phyloP scores from a whole-genome alignment of 2,797 vertebrate species.

The Neosilurus hyrtlii region DNA sequence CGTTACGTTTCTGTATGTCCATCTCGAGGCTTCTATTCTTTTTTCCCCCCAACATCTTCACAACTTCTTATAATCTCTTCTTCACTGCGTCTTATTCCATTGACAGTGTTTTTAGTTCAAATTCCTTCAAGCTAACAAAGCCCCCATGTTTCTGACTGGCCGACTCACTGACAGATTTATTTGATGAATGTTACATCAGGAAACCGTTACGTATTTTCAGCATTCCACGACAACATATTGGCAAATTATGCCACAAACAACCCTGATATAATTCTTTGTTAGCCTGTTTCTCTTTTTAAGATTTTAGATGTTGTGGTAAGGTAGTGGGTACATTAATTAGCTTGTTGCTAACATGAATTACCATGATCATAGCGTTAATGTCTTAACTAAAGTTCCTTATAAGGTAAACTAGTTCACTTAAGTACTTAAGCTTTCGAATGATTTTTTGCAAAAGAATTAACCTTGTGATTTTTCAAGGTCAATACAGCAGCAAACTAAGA shows the following conservation, averaged over 20 bases:
- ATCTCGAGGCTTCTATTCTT: slow-evolving; percentile 24
- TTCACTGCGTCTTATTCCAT: not conserved
- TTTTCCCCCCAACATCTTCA: not conserved
- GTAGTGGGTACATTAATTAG: not conserved
- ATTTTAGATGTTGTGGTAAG: not conserved
- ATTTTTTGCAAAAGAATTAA: not conserved
- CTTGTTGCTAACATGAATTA: not conserved
- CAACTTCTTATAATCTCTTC: not conserved
- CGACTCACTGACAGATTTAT: slow-evolving; percentile 3
- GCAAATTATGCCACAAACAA: not conserved
- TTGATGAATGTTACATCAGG: slow-evolving; percentile 4
- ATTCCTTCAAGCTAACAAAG: slow-evolving; percentile 11
- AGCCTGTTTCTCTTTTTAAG: not conserved
- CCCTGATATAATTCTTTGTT: not conserved
- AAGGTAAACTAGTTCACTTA: not conserved
- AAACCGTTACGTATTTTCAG: not conserved
- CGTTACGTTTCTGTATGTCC: not conserved
- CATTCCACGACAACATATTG: not conserved
- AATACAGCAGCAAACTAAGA: not conserved
- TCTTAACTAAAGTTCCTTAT: not conserved
- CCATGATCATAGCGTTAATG: not conserved
- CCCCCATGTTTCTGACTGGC: slow-evolving; percentile 25
- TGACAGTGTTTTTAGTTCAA: not conserved
- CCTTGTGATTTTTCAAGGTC: no score
- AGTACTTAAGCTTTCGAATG: not conserved